Conservation (phyloP, 2,113 vertebrate species). For the Hypomesus transpacificus region DNA sequence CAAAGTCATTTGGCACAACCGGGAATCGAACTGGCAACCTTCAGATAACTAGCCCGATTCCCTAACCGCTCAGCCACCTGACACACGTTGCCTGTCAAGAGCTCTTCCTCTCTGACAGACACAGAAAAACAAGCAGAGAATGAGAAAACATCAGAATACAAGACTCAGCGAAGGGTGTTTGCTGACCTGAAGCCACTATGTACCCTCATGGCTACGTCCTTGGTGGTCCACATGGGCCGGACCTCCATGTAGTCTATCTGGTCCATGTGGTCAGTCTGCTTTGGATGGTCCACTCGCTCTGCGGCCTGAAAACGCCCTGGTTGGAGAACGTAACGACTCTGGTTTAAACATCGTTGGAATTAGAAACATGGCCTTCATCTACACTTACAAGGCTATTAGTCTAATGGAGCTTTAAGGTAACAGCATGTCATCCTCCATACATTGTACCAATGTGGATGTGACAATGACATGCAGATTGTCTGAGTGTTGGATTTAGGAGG, state of each 20-base stretch:
- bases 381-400: no score
- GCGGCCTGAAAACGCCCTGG: conserved; percentile 81
- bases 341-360: neutral
- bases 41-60: no score
- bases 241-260: conserved; percentile 79
- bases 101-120: neutral
- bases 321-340: neutral
- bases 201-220: conserved; percentile 84
- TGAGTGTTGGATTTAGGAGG: no score
- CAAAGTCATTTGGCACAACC: no score
- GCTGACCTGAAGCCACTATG: conserved; percentile 84
- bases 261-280: conserved; percentile 66
- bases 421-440: no score
- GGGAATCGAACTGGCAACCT: no score
- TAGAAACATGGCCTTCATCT: no score
- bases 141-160: neutral
- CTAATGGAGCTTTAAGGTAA: no score
- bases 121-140: neutral
- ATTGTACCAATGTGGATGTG: no score
- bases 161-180: neutral
- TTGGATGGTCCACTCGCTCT: conserved; percentile 76
- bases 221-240: conserved; percentile 82
- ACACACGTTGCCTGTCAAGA: conserved; percentile 9
- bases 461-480: no score
- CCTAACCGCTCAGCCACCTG: no score